Conservation (phyloP, 2,888 invertebrate species). For the Nipponacmea schrenckii region DNA sequence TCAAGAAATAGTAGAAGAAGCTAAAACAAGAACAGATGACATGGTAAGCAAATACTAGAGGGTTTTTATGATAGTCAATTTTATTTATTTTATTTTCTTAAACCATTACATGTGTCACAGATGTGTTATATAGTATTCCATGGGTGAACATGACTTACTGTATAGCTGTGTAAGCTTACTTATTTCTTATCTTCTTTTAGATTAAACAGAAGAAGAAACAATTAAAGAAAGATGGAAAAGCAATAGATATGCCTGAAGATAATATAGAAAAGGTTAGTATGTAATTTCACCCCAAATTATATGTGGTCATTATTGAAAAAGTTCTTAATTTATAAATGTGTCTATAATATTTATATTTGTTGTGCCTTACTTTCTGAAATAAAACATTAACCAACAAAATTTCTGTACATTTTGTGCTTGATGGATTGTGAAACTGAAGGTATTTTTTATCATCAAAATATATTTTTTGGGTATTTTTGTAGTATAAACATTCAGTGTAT, state of each 20-base stretch:
- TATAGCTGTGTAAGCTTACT: too few species aligned
- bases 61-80: conserved; percentile 2
- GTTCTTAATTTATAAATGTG: too few species aligned
- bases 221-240: conserved; percentile 83
- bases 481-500: conserved; percentile 88
- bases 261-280: conserved; percentile 67
- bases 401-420: too few species aligned
- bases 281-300: background rate
- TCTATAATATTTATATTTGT: too few species aligned
- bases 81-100: conserved; percentile 10
- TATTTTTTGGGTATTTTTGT: conserved; percentile 17
- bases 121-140: too few species aligned
- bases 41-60: conserved; percentile 58
- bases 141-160: too few species aligned
- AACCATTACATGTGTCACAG: too few species aligned
- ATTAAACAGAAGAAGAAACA: conserved; percentile 82
- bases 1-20: conserved; percentile 96
- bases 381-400: too few species aligned
- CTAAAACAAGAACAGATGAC: conserved; percentile 91
- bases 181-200: conserved; percentile 36
- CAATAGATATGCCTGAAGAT: conserved; percentile 79
- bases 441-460: background rate
- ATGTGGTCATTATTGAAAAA: too few species aligned
- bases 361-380: too few species aligned
- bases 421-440: too few species aligned